Percentiles rank a stretch among this genome's conserved stretches.
phyloP scores from a whole-genome alignment of 2,888 invertebrate genomes.

The Falcaria lacertinaria region DNA sequence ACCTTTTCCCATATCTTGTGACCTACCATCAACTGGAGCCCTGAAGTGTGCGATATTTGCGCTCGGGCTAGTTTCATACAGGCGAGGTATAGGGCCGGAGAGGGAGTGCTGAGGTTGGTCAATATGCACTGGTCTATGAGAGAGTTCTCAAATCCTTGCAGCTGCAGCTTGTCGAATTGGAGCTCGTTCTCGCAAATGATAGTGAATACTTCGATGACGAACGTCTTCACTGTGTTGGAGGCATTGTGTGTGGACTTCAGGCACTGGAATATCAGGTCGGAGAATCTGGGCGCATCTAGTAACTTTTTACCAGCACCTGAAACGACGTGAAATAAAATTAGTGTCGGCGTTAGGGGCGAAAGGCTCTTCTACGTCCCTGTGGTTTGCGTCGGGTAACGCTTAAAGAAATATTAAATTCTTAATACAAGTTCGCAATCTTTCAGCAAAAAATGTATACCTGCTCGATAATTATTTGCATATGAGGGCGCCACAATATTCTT shows the following conservation, averaged over 20 bases:
- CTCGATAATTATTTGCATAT: too few species aligned
- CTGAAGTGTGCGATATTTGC: conserved; percentile 28
- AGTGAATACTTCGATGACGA: conserved; percentile 28
- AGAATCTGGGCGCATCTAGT: conserved; percentile 32
- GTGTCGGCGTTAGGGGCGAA: too few species aligned
- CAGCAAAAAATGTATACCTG: too few species aligned
- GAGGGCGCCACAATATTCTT: too few species aligned
- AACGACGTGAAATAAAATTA: conserved; percentile 8
- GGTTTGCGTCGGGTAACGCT: too few species aligned
- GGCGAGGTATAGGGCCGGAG: conserved; percentile 20
- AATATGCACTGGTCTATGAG: conserved; percentile 14
- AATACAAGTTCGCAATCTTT: too few species aligned
- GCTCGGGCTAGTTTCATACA: conserved; percentile 22
- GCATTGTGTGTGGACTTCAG: conserved; percentile 22
- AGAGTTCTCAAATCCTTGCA: conserved; percentile 19
- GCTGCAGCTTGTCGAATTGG: conserved; percentile 33
- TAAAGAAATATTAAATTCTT: too few species aligned
- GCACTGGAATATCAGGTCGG: conserved; percentile 30
- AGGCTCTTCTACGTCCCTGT: too few species aligned
- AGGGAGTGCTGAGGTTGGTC: conserved; percentile 13
- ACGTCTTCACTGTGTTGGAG: conserved; percentile 26
- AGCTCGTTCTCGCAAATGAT: conserved; percentile 35
- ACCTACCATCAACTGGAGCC: conserved; percentile 22
- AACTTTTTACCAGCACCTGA: conserved; percentile 31
- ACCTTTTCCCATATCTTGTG: conserved; percentile 25